phyloP scores from a whole-genome alignment of 1,140 invertebrate genomes.

The Campoletis sonorensis region DNA sequence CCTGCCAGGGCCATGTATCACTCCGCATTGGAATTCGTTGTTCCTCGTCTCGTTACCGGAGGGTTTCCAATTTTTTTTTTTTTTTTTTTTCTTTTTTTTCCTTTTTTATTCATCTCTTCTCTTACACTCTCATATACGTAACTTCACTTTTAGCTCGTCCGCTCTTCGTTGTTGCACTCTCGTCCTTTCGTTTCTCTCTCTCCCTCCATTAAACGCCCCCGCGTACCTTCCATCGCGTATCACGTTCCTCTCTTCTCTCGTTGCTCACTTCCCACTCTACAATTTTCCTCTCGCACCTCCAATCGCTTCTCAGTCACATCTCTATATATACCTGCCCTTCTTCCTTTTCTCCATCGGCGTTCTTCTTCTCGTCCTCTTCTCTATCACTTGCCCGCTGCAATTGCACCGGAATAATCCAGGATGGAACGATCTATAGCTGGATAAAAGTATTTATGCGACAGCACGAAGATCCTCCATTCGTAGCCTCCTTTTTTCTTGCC shows the following conservation, averaged over 20 bases:
- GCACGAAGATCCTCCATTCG: slow-evolving; percentile 7
- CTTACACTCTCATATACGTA: slow-evolving; percentile 5
- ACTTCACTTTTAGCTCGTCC: slow-evolving; percentile 21
- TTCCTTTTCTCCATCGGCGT: neutral
- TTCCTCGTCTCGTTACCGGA: slow-evolving; percentile 68
- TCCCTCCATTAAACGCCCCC: slow-evolving; percentile 10
- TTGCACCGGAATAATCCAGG: neutral
- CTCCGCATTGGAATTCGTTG: slow-evolving; percentile 69
- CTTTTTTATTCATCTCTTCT: slow-evolving; percentile 44
- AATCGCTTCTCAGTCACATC: slow-evolving; percentile 15
- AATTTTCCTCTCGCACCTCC: slow-evolving; percentile 9
- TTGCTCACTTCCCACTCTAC: neutral
- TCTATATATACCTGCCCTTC: slow-evolving; percentile 15
- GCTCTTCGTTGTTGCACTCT: slow-evolving; percentile 41
- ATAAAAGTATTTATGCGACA: slow-evolving; percentile 34
- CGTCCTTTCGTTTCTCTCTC: slow-evolving; percentile 19
- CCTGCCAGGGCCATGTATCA: slow-evolving; percentile 67
- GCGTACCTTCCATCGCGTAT: neutral
- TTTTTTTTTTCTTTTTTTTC: slow-evolving; percentile 46
- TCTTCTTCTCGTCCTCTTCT: neutral
- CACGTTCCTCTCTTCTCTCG: slow-evolving; percentile 9
- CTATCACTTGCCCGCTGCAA: slow-evolving; percentile 5
- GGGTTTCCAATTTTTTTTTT: slow-evolving; percentile 61
- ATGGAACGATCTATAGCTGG: neutral
- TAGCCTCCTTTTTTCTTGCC: neutral